These are phyloP conservation scores for Vulpes lagopus DNA, from an alignment of 2,113 vertebrate species.

Conservation along the genomic window DNA sequence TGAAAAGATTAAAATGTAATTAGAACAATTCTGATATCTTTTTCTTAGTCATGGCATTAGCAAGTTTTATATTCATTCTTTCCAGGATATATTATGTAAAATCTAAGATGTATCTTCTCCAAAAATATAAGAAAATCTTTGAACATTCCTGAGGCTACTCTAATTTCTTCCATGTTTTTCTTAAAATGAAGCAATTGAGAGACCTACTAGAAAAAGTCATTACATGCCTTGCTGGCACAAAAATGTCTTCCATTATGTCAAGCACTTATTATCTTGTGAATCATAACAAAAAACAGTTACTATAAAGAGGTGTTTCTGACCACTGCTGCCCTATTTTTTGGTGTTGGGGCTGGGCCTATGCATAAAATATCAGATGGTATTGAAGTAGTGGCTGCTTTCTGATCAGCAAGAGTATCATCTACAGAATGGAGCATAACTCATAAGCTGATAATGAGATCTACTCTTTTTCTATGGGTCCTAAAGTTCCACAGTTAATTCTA, in stretches of 20 bases:
- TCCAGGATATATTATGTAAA: background rate
- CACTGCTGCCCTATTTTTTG: background rate
- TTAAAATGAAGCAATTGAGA: conserved; percentile 39
- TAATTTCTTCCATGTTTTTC: background rate
- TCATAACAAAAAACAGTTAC: conserved; percentile 14
- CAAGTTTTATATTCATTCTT: background rate
- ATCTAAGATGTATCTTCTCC: background rate
- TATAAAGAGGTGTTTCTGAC: background rate
- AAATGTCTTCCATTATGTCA: background rate
- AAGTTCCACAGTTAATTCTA: background rate
- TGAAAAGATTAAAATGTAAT: background rate
- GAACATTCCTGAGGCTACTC: background rate
- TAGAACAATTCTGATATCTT: background rate
- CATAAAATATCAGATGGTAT: conserved; percentile 16
- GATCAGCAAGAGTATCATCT: background rate
- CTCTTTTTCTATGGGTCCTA: background rate
- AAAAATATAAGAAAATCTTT: background rate
- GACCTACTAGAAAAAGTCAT: background rate
- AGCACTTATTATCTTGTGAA: background rate
- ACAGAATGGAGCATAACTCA: background rate
- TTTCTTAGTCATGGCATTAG: background rate
- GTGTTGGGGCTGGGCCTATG: background rate
- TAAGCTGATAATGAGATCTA: background rate
- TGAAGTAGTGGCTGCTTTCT: background rate
- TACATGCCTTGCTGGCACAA: background rate